phyloP scores from a whole-genome alignment of 2,888 invertebrate genomes.

The Pseudanteris insignis region DNA sequence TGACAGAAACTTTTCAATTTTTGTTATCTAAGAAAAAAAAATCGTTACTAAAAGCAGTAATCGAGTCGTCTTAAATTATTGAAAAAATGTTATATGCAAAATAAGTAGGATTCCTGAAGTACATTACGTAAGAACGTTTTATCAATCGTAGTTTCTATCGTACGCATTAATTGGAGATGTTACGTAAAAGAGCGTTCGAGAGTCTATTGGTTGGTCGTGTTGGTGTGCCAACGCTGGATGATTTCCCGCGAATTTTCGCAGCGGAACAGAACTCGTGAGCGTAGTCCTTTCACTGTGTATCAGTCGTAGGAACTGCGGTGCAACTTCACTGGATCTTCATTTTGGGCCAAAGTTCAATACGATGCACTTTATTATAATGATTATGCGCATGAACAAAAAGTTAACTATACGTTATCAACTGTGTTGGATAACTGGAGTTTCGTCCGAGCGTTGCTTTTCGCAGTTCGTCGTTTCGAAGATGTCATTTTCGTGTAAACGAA shows the following conservation, averaged over 20 bases:
- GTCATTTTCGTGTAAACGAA: too few species aligned
- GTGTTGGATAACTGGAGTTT: too few species aligned
- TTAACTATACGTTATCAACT: too few species aligned
- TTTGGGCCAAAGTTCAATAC: conserved; percentile 17
- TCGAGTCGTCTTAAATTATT: too few species aligned
- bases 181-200: conserved; percentile 21
- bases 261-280: conserved; percentile 22
- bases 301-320: neutral
- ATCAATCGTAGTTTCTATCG: conserved; percentile 14
- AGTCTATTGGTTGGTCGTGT: conserved; percentile 2
- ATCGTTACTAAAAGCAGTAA: too few species aligned
- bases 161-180: conserved; percentile 25
- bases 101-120: conserved; percentile 10
- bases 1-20: too few species aligned
- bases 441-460: too few species aligned
- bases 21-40: too few species aligned
- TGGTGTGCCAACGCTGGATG: conserved; percentile 12
- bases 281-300: conserved; percentile 22
- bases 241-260: conserved; percentile 31
- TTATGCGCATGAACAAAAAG: too few species aligned
- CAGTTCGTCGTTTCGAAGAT: too few species aligned
- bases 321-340: conserved; percentile 10
- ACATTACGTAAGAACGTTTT: conserved; percentile 4
- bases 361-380: too few species aligned
- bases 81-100: conserved; percentile 2